phyloP scores from a whole-genome alignment of 2,888 invertebrate genomes.

The Corythucha ciliata region DNA sequence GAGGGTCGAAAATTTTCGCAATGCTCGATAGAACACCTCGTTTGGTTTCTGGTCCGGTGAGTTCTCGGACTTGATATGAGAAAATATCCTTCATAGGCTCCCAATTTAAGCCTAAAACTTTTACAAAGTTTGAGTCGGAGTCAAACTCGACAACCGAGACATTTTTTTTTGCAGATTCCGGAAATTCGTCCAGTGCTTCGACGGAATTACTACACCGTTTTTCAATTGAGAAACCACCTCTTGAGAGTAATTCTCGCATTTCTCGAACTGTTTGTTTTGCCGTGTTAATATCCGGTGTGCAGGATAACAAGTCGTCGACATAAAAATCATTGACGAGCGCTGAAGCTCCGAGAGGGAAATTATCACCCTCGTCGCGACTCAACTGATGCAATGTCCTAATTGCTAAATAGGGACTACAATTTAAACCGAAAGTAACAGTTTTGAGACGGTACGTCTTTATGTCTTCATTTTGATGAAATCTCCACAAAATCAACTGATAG shows the following conservation, averaged over 20 bases:
- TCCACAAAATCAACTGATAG: conserved; percentile 35
- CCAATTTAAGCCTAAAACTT: conserved; percentile 31
- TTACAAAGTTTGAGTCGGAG: conserved; percentile 19
- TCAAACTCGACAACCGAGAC: too few relatives aligned
- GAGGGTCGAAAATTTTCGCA: conserved; percentile 29
- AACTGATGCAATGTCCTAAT: conserved; percentile 29
- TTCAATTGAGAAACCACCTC: conserved; percentile 21
- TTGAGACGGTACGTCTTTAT: conserved; percentile 18
- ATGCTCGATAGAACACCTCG: conserved; percentile 19
- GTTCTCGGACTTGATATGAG: conserved; percentile 11
- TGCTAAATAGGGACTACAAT: conserved; percentile 30
- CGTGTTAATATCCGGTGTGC: conserved; percentile 18
- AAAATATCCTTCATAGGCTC: conserved; percentile 24
- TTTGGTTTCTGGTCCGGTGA: conserved; percentile 11
- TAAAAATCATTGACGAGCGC: conserved; percentile 18
- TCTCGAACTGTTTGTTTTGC: conserved; percentile 9
- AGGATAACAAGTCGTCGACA: too few relatives aligned
- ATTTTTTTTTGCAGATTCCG: too few relatives aligned
- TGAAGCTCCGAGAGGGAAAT: conserved; percentile 24
- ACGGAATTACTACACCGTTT: conserved; percentile 14
- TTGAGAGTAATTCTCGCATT: conserved; percentile 13
- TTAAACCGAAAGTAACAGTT: conserved; percentile 33
- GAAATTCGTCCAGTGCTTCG: too few relatives aligned
- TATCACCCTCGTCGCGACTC: conserved; percentile 22
- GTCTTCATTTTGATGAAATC: conserved; percentile 15